Conservation (phyloP, 37 sponge, comb jelly and placozoan genomes). For the Aplysina aerophoba region DNA sequence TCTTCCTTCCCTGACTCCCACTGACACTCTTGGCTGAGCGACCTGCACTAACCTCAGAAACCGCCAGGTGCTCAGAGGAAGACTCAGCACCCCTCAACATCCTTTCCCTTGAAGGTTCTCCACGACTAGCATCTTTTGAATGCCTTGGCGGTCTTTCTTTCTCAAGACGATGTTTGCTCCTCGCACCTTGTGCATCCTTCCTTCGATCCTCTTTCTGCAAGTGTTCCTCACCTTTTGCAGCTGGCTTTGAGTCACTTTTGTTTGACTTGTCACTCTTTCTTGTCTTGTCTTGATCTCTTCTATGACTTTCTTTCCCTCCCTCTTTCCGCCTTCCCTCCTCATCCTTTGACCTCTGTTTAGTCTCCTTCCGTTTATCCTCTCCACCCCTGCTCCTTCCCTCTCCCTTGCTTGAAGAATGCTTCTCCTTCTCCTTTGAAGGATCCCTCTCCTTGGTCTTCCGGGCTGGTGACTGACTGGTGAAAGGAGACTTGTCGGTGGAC, state of each 20-base stretch:
- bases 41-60: no score
- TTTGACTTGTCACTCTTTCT: slow-evolving; percentile 21
- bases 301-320: slow-evolving; percentile 3
- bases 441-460: neutral
- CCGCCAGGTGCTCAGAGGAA: no score
- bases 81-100: neutral
- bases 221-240: no score
- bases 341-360: slow-evolving; percentile 5
- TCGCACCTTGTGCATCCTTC: no score
- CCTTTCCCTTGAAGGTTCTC: neutral
- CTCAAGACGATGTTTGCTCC: no score
- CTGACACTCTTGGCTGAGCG: neutral
- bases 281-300: neutral
- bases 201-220: no score
- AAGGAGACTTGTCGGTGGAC: no score
- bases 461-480: no score
- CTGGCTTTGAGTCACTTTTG: no score
- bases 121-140: no score
- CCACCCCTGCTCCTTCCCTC: neutral
- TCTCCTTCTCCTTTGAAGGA: neutral
- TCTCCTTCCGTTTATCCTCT: neutral
- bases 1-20: neutral
- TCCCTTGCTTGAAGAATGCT: neutral
- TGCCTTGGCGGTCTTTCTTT: neutral
- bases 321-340: neutral